These are phyloP conservation scores for Lathronympha strigana DNA, from an alignment of 2,888 invertebrate genomes.

Conservation along the genomic window DNA sequence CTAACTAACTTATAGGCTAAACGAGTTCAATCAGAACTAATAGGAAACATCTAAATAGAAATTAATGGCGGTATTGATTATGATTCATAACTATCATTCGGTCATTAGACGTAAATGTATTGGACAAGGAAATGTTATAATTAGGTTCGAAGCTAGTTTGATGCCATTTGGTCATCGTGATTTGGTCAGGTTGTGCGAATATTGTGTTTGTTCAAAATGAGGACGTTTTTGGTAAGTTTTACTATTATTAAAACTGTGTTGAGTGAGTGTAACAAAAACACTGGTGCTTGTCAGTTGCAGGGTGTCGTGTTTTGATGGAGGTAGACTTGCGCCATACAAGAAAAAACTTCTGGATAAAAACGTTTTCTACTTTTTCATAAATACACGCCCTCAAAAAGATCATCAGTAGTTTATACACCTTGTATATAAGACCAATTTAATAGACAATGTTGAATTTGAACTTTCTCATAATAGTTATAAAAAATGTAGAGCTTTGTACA, in stretches of 20 bases:
- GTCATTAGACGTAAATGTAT: slow-evolving; percentile 31
- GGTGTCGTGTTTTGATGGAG: too few species aligned
- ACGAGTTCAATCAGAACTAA: not conserved
- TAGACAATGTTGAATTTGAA: too few species aligned
- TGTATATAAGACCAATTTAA: too few species aligned
- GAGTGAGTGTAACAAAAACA: too few species aligned
- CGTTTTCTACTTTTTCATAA: too few species aligned
- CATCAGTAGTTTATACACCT: too few species aligned
- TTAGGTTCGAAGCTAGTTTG: not conserved
- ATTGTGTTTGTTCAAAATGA: slow-evolving; percentile 26
- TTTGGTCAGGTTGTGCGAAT: slow-evolving; percentile 25
- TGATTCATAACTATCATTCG: slow-evolving; percentile 26
- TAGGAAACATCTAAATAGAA: slow-evolving; percentile 27
- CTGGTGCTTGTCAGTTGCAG: too few species aligned
- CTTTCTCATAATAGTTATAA: too few species aligned
- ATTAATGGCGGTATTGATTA: slow-evolving; percentile 33
- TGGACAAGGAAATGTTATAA: slow-evolving; percentile 33
- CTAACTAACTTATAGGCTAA: not conserved
- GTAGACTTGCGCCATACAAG: too few species aligned
- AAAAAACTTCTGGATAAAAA: too few species aligned
- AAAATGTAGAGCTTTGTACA: too few species aligned
- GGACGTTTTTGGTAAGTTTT: slow-evolving; percentile 28
- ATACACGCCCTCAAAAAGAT: too few species aligned
- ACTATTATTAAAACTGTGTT: not conserved
- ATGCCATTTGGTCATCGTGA: slow-evolving; percentile 27